Evolutionary conservation across 2,888 invertebrate genomes (phyloP), one percentile per base, ranked within the genome.

Genomic region (Acleris laterana): DNA sequence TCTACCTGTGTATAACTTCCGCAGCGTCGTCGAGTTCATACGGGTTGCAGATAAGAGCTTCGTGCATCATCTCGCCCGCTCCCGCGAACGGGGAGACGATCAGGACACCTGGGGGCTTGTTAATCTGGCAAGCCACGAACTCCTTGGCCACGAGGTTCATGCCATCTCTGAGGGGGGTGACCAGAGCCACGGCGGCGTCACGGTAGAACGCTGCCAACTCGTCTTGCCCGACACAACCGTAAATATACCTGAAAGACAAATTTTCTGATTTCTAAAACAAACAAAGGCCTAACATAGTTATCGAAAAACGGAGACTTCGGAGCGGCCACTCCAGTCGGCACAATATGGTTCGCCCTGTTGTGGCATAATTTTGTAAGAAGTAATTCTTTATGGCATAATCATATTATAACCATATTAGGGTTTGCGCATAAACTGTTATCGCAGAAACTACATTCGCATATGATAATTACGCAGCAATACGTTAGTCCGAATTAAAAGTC

Each of bases 131-230:
- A 1, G 98, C 98, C 1, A 98, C 98, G 81, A 97, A 98, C 84
- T 98, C 98, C 83, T 98, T 98, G 7, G 98, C 98, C 0, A 98
- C 98, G 62, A 98, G 93, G 87, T 98, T 98, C 98, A 98, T 98
- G 59, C 97, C 97, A 77, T 98, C 98, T 61, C 98, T 93, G 3
- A 98, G 85, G 0, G 98, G 98, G 0, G 98, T 98, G 0, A 98
- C 97, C 49, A 98, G 88, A 42, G 97, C 97, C 0, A 98, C 97
- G 0, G 97, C 96, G 0, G 98, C 95, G 76, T 98, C 98, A 20
- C 97, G 93, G 84, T 98, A 98, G 80, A 97, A 96, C 0, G 97
- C 96, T 0, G 98, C 97, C 52, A 98, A 85, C 78, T 97, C 97
- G 62, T 97, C 96, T 86, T 98, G 98, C 59, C 95, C 96, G 1